Conservation (phyloP, 2,797 vertebrate genomes). For the Pristis pectinata region DNA sequence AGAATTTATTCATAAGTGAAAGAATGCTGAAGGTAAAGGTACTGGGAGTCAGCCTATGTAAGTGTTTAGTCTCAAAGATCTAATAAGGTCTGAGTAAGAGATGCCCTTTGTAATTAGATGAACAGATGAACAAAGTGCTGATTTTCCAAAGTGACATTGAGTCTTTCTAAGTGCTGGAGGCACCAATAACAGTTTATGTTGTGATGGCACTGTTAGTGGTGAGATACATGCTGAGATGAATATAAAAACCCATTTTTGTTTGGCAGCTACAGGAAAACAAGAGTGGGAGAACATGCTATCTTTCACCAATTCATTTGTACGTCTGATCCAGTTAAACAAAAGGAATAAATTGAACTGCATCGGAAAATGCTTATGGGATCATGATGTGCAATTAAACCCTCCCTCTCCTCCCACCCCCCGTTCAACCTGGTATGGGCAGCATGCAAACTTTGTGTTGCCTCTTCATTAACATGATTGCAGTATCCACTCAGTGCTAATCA, state of each 20-base stretch:
- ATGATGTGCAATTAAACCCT: too few relatives aligned
- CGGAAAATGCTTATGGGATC: too few relatives aligned
- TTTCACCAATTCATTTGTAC: not conserved
- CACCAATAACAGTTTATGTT: not conserved
- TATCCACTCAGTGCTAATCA: too few relatives aligned
- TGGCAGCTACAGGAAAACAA: not conserved
- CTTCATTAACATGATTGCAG: too few relatives aligned
- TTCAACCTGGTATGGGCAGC: too few relatives aligned
- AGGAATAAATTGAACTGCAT: not conserved
- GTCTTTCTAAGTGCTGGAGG: not conserved
- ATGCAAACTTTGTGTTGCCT: too few relatives aligned
- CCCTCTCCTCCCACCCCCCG: too few relatives aligned
- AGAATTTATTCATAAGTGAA: not conserved
- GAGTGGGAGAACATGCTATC: not conserved
- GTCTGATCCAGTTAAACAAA: not conserved
- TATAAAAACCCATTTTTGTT: not conserved
- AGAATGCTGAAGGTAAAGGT: not conserved
- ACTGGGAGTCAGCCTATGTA: not conserved
- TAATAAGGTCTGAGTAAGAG: not conserved
- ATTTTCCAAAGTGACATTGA: constrained; percentile 10
- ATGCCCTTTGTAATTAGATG: not conserved
- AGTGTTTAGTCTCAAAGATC: not conserved
- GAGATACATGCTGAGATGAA: not conserved
- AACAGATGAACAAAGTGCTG: not conserved
- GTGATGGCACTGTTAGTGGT: not conserved